A percentile compares a stretch with the other conserved stretches of the same genome.
Conservation (phyloP, 2,113 vertebrate genomes). For the Xyrauchen texanus region DNA sequence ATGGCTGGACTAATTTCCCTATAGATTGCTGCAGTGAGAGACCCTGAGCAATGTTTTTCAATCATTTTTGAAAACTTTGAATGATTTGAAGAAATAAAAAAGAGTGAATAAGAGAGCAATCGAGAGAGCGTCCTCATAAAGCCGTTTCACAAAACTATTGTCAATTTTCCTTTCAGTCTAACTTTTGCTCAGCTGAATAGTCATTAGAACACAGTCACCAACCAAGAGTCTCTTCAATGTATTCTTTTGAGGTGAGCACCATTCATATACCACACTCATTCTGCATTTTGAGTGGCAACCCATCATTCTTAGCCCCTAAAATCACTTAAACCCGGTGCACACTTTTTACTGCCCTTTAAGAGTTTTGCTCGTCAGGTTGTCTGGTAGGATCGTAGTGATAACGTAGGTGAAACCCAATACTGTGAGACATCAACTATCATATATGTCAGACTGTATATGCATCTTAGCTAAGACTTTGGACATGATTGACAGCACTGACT, state of each 20-base stretch:
- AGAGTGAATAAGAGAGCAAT: background rate
- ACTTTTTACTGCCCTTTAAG: no score
- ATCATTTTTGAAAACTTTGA: background rate
- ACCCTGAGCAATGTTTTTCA: background rate
- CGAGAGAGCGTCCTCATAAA: background rate
- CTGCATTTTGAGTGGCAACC: conserved; percentile 2
- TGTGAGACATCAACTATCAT: no score
- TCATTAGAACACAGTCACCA: background rate
- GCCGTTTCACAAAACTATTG: background rate
- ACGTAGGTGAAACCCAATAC: no score
- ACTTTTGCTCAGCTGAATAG: background rate
- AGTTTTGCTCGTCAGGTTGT: no score
- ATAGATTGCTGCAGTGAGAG: conserved; percentile 7
- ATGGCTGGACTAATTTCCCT: conserved; percentile 28
- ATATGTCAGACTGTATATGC: no score
- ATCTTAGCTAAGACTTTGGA: no score
- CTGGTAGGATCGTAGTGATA: no score
- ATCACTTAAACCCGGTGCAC: no score
- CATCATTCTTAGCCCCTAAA: background rate
- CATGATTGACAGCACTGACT: no score
- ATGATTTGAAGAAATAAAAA: background rate
- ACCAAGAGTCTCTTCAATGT: background rate
- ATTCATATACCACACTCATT: no score
- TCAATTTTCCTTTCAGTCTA: conserved; percentile 2
- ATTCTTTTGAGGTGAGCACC: background rate